Percentiles rank a stretch among this genome's conserved stretches.
Evolutionary conservation across 2,888 invertebrate species (phyloP).

Genomic region (Rhogogaster chlorosoma): DNA sequence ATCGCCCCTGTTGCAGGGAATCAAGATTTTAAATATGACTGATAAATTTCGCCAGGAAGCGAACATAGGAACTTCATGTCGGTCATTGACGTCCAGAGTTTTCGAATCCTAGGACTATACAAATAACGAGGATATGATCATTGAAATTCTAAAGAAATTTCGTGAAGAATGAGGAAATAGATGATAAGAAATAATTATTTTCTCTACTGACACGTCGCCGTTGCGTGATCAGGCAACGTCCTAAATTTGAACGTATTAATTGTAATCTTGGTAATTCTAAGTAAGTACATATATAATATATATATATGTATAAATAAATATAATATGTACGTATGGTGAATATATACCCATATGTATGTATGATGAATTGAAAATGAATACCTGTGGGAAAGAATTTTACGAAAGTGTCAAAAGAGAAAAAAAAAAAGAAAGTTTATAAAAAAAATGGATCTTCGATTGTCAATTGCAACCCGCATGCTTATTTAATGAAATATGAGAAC

Average conservation of each 20-base stretch:
- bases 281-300: neutral
- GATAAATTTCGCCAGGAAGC: neutral
- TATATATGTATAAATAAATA: too few species aligned
- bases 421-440: neutral
- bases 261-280: neutral
- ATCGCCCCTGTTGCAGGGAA: neutral
- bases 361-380: neutral
- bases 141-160: neutral
- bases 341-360: neutral
- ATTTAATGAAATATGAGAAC: conserved; percentile 19
- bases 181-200: neutral
- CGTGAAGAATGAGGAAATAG: neutral
- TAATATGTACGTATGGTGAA: neutral
- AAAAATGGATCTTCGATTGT: conserved; percentile 42
- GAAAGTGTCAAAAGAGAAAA: neutral
- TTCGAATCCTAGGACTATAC: neutral
- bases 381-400: neutral
- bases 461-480: conserved; percentile 24
- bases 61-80: neutral
- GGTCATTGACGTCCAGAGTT: conserved; percentile 16
- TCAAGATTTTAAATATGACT: neutral
- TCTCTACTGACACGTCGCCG: neutral
- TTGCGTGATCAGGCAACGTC: conserved; percentile 13
- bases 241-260: conserved; percentile 23
- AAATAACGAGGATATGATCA: neutral